Evolutionary conservation across 2,797 vertebrate genomes (phyloP).

Genomic region (Lutjanus argentimaculatus): DNA sequence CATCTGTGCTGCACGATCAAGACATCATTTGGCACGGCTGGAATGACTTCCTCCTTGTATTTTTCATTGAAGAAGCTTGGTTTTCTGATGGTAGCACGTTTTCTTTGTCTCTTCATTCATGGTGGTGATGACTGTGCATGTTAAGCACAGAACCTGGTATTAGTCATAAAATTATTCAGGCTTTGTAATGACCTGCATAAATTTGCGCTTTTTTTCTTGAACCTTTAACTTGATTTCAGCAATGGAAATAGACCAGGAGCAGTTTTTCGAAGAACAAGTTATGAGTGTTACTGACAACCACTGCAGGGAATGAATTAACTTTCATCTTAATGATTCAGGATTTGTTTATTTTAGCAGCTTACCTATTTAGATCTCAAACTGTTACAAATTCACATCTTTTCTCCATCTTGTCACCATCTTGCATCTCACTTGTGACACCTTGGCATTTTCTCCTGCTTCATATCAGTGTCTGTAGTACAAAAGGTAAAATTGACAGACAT

Average conservation of each 20-base stretch:
- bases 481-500: neutral
- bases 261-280: neutral
- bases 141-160: neutral
- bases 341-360: slow-evolving; percentile 33
- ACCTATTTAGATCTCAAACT: slow-evolving; percentile 35
- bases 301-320: slow-evolving; percentile 32
- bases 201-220: neutral
- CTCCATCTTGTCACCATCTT: slow-evolving; percentile 19
- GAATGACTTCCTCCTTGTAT: neutral
- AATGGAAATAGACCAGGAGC: slow-evolving; percentile 12
- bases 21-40: slow-evolving; percentile 2
- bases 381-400: slow-evolving; percentile 46
- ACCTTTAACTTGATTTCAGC: slow-evolving; percentile 16
- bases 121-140: neutral
- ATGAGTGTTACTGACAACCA: slow-evolving; percentile 25
- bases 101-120: slow-evolving; percentile 1
- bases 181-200: neutral
- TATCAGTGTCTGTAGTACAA: slow-evolving; percentile 9
- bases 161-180: neutral
- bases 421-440: slow-evolving; percentile 21
- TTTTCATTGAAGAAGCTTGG: slow-evolving; percentile 15
- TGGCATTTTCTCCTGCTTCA: slow-evolving; percentile 36
- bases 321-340: slow-evolving; percentile 28
- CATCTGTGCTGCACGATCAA: slow-evolving; percentile 19
- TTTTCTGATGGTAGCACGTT: neutral